Base-by-base conservation (phyloP, 2,888 invertebrate genomes). In the Chesias legatella region DNA sequence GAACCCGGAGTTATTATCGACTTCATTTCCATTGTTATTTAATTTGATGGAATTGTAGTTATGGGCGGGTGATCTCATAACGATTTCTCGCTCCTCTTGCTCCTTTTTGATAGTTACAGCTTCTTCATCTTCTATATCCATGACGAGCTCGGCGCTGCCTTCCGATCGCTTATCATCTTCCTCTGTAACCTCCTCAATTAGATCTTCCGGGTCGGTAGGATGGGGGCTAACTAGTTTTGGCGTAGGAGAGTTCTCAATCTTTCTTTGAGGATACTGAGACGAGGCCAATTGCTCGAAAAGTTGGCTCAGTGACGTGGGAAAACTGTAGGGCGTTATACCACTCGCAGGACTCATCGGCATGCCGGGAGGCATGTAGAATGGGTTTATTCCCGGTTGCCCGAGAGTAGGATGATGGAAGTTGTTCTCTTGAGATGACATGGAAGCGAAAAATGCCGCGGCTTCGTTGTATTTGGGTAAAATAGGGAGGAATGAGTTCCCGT, bases 401-500 rank as follows among this genome's bases (percentile, higher is more conserved):
- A 90, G 59, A 1, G 79, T 70, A 3, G 88, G 81, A 29, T 90
- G 89, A 46, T 90, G 84, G 48, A 78, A 89, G 44, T 73, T 76
- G 43, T 75, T 79, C 8, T 89, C 88, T 47, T 81, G 82, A 4
- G 84, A 65, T 1, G 83, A 72, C 73, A 89, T 82, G 1, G 90
- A 83, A 8, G 91, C 86, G 28, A 91, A 90, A 36, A 92, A 91
- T 26, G 92, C 92, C 46, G 92, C 91, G 5, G 91, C 90, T 51
- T 91, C 92, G 43, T 75, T 89, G 63, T 91, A 92, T 68, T 94
- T 94, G 0, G 94, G 94, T 41, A 94, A 77, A 51, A 94, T 93
- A 17, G 94, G 93, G 59, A 94, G 88, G 67, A 94, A 94, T n/a
- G 92, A 89, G 67, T 91, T 78, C 44, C 90, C 89, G 51, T 88